Evolutionary conservation across 2,888 invertebrate genomes (phyloP).

Genomic region (Eupithecia subfuscata): DNA sequence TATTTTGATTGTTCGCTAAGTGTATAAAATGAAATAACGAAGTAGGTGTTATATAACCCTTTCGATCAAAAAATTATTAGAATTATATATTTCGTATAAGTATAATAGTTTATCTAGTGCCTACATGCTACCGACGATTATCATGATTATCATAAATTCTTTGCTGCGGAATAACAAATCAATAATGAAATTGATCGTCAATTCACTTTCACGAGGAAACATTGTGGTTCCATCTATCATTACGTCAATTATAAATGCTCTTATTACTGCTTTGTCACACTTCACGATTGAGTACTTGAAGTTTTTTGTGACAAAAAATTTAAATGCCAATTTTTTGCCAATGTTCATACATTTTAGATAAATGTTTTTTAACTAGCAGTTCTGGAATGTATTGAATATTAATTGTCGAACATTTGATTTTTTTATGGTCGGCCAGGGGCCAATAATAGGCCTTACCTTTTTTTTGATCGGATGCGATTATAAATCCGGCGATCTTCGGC

Average conservation of each 20-base stretch:
- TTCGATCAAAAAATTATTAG: not conserved
- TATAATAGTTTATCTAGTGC: too few species aligned
- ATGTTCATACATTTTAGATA: not conserved
- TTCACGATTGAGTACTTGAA: conserved; percentile 24
- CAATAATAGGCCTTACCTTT: not conserved
- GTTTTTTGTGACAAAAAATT: conserved; percentile 1
- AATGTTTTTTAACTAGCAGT: not conserved
- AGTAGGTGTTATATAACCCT: not conserved
- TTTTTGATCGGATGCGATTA: not conserved
- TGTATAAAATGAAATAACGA: not conserved
- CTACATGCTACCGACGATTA: not conserved
- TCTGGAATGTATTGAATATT: not conserved
- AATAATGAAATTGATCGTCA: conserved; percentile 19
- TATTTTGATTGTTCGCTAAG: not conserved
- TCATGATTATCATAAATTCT: not conserved
- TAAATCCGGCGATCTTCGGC: too few species aligned
- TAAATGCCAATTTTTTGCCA: not conserved
- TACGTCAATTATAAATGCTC: conserved; percentile 33
- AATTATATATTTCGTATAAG: not conserved
- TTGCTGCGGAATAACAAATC: not conserved
- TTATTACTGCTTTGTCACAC: conserved; percentile 32
- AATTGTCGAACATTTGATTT: too few species aligned
- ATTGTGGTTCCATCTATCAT: conserved; percentile 22
- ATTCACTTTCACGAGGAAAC: conserved; percentile 35
- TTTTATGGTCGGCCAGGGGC: too few species aligned